Base-by-base conservation (phyloP, 2,113 vertebrate genomes). In the Periophthalmodon schlosseri region DNA sequence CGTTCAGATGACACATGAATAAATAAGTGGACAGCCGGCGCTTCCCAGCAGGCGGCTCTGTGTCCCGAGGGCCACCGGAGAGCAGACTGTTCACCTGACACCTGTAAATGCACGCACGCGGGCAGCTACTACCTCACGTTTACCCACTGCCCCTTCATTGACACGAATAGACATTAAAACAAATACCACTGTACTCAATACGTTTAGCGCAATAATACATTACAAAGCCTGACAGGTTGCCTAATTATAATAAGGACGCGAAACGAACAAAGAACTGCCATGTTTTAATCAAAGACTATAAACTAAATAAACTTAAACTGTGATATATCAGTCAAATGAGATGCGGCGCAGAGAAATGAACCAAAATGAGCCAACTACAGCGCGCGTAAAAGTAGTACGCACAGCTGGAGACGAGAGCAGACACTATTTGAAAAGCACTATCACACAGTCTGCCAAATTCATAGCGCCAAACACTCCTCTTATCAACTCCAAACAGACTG, bases 1-100 rank as follows among this genome's bases (percentile, higher is more conserved):
- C 75, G 90, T 88, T 94, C 92, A 84, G 83, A 87, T 93, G 90
- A 90, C 92, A 89, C 87, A 92, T 93, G 65, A 93, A 93, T 94
- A 88, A 93, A 85, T 93, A 75, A 94, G 71, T 56, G 83, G 47
- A 76, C 70, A 60, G 50, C 56, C 56, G 69, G 58, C 85, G 89
- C 87, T 85, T 86, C 80, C 75, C 87, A 91, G 87, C 79, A 89
- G 89, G 85, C 83, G 68, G 75, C 69, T 74, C 18, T 61, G 33
- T 69, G 65, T 78, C 66, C 21, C 64, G 76, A 46, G 63, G 69
- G 86, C 81, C 81, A 92, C 89, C 89, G 86, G 90, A 91, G 86
- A 87, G 77, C 83, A 84, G 64, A 18, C 39, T 2, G 79, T 34
- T 74, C 82, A 92, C 84, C 87, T 75, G 89, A 92, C 85, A 91